phyloP scores from a whole-genome alignment of 2,888 invertebrate genomes.

The Amphipyra tragopoginis region DNA sequence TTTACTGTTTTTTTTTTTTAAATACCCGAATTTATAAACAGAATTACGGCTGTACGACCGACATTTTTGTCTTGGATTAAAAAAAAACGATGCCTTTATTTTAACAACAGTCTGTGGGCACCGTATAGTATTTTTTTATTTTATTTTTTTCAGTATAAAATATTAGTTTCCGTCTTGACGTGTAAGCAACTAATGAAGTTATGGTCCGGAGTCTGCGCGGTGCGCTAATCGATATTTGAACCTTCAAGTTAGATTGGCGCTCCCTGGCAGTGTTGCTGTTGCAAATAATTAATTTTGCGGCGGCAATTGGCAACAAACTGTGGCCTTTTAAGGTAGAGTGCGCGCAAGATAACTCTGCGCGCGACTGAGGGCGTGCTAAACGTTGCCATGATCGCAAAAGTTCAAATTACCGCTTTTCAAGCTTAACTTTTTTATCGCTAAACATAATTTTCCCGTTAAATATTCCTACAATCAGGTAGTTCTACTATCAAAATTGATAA shows the following conservation, averaged over 20 bases:
- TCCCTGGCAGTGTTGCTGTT: slow-evolving; percentile 8
- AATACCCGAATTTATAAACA: slow-evolving; percentile 10
- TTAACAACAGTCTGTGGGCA: slow-evolving; percentile 25
- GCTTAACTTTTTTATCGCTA: too few relatives aligned
- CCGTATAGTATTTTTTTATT: slow-evolving; percentile 4
- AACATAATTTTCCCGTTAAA: too few relatives aligned
- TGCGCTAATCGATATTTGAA: slow-evolving; percentile 49
- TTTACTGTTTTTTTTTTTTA: slow-evolving; percentile 18
- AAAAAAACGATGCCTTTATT: slow-evolving; percentile 7
- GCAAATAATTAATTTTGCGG: background rate
- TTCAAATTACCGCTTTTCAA: too few relatives aligned
- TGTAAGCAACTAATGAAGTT: slow-evolving; percentile 18
- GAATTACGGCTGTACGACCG: slow-evolving; percentile 42
- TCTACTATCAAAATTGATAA: too few relatives aligned
- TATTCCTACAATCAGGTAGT: too few relatives aligned
- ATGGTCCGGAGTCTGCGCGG: slow-evolving; percentile 49
- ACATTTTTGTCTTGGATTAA: slow-evolving; percentile 46
- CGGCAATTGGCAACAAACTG: background rate
- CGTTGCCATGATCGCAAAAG: too few relatives aligned
- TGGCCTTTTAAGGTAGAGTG: too few relatives aligned
- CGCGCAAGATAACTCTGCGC: too few relatives aligned
- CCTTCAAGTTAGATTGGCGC: slow-evolving; percentile 7
- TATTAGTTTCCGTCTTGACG: slow-evolving; percentile 9
- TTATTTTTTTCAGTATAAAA: slow-evolving; percentile 43
- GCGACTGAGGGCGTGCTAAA: too few relatives aligned